These are phyloP conservation scores for Agrypnus murinus DNA, from an alignment of 2,888 invertebrate species.

Conservation along the genomic window DNA sequence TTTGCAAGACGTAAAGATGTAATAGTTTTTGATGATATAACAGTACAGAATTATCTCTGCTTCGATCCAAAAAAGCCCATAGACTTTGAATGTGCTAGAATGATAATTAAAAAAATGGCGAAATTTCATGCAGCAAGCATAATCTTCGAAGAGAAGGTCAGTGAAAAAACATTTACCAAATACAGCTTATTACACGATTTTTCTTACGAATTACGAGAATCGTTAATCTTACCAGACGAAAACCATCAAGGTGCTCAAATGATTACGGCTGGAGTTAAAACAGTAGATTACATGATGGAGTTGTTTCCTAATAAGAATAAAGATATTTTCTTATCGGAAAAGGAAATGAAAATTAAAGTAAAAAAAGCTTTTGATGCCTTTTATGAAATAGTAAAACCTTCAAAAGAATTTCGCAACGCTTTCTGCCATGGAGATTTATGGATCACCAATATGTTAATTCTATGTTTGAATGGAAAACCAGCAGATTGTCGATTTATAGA, in stretches of 20 bases:
- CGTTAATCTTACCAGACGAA: background rate
- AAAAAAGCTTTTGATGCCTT: background rate
- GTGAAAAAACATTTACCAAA: constrained; percentile 49
- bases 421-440: constrained; percentile 63
- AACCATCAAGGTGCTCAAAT: constrained; percentile 9
- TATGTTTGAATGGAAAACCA: constrained; percentile 49
- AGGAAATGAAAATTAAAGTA: constrained; percentile 10
- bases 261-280: background rate
- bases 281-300: background rate
- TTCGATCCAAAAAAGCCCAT: constrained; percentile 13
- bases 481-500: constrained; percentile 61
- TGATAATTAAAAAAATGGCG: constrained; percentile 59
- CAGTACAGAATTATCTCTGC: constrained; percentile 4
- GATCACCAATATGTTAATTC: constrained; percentile 62
- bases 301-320: constrained; percentile 12
- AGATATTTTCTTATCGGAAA: background rate
- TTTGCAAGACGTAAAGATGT: constrained; percentile 48
- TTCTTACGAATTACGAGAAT: constrained; percentile 3
- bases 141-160: constrained; percentile 55
- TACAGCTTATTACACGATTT: constrained; percentile 59
- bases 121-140: constrained; percentile 63
- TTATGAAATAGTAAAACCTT: constrained; percentile 57
- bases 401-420: constrained; percentile 59
- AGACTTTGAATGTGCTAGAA: constrained; percentile 51
- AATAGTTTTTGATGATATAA: constrained; percentile 69